Conservation (phyloP, 2,113 vertebrate species). For the Acrocephalus kingi region DNA sequence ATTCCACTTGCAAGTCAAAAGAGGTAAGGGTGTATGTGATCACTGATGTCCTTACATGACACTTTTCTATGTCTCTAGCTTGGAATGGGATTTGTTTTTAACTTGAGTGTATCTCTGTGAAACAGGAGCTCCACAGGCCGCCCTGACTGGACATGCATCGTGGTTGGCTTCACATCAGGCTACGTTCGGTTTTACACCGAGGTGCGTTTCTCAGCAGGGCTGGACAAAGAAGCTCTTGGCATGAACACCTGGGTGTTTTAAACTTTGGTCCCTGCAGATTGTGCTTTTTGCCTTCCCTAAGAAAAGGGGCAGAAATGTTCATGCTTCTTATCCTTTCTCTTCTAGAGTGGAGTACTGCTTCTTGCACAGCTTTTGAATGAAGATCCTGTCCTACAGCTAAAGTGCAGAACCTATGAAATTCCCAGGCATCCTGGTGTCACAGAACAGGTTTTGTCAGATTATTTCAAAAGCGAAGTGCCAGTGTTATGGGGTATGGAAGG, state of each 20-base stretch:
- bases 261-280: neutral
- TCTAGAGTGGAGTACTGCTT: conserved; percentile 90
- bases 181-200: conserved; percentile 97
- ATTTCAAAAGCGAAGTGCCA: conserved; percentile 50
- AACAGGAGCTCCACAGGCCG: conserved; percentile 94
- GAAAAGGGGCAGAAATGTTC: neutral
- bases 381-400: conserved; percentile 89
- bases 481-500: conserved; percentile 27
- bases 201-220: conserved; percentile 67
- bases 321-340: conserved; percentile 9
- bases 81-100: neutral
- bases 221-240: neutral
- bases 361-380: conserved; percentile 95
- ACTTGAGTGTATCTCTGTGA: neutral
- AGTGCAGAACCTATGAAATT: conserved; percentile 97
- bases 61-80: neutral
- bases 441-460: conserved; percentile 86
- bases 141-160: conserved; percentile 98
- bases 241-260: neutral
- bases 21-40: conserved; percentile 78
- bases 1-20: conserved; percentile 97
- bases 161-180: conserved; percentile 94
- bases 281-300: neutral
- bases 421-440: conserved; percentile 93
- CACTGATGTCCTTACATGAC: neutral